Evolutionary conservation across 2,888 invertebrate species (phyloP).

Genomic region (Achlya flavicornis): DNA sequence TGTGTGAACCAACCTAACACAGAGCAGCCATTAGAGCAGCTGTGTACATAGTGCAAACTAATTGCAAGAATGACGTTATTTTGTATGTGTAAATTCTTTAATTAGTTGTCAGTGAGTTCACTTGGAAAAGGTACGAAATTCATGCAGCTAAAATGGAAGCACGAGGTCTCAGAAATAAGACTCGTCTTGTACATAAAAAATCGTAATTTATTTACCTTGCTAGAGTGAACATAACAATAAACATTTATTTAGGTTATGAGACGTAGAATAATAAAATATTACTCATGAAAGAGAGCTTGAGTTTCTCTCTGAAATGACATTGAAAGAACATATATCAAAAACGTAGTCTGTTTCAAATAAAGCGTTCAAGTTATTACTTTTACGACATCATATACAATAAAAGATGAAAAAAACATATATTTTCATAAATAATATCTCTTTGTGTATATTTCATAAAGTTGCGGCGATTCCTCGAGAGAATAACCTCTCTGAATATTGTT

Average conservation of each 20-base stretch:
- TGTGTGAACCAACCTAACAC: constrained; percentile 6
- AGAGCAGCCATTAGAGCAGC: constrained; percentile 1
- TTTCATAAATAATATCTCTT: constrained; percentile 55
- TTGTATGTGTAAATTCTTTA: not conserved
- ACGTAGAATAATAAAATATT: not conserved
- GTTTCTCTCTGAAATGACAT: constrained; percentile 1
- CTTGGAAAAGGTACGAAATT: not conserved
- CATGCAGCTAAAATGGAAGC: not conserved
- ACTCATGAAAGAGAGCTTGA: not conserved
- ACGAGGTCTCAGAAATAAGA: not conserved
- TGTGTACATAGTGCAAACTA: not conserved
- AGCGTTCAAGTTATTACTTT: constrained; percentile 16
- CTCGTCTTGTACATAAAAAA: not conserved
- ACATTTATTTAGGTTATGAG: not conserved
- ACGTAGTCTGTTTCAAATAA: constrained; percentile 15
- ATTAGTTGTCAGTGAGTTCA: not conserved
- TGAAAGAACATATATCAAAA: constrained; percentile 5
- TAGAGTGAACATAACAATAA: not conserved
- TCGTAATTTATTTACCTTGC: not conserved
- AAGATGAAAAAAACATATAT: constrained; percentile 49
- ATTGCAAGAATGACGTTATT: not conserved
- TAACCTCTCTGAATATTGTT: constrained; percentile 71
- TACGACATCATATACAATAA: constrained; percentile 31
- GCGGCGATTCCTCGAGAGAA: constrained; percentile 58
- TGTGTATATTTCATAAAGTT: constrained; percentile 63